phyloP scores from a whole-genome alignment of 2,888 invertebrate species.

The Eueremaeus valkanovi region DNA sequence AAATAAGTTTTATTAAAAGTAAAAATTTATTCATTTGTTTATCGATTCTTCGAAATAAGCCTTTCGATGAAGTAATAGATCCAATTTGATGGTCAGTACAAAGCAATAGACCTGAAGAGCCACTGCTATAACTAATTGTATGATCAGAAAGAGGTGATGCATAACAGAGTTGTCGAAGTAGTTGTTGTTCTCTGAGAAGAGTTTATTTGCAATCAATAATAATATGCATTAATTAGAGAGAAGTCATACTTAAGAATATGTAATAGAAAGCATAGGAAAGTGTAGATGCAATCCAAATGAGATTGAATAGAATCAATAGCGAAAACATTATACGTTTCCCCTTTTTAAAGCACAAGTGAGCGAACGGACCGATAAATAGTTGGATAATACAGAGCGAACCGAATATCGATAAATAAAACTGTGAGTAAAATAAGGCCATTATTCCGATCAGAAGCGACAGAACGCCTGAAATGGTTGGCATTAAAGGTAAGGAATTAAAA shows the following conservation, averaged over 20 bases:
- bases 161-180: neutral
- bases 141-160: neutral
- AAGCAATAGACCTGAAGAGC: neutral
- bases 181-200: neutral
- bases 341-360: neutral
- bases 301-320: neutral
- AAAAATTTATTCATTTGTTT: no score
- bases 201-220: neutral
- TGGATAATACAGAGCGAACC: neutral
- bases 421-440: neutral
- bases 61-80: no score
- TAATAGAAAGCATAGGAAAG: neutral
- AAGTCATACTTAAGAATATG: neutral
- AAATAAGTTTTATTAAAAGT: no score
- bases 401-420: neutral
- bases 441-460: neutral
- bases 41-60: neutral
- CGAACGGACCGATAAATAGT: neutral
- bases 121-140: neutral
- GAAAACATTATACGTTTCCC: neutral
- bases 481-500: neutral
- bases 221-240: neutral
- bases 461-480: neutral
- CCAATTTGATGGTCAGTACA: neutral
- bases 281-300: neutral